phyloP scores from a whole-genome alignment of 2,113 vertebrate species.

The Plecturocebus donacophilus region DNA sequence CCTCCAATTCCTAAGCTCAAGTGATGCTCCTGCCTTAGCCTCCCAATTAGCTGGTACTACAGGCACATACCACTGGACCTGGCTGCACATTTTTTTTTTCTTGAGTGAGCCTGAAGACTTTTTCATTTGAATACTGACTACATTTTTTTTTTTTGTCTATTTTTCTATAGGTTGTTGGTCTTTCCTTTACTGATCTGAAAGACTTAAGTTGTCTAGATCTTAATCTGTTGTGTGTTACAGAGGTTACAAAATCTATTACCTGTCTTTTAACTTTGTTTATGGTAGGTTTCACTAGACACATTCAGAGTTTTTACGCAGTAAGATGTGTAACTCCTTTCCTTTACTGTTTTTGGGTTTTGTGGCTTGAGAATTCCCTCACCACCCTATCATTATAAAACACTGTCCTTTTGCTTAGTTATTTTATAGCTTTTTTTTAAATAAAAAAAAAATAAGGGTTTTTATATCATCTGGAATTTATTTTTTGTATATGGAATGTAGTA shows the following conservation, averaged over 20 bases:
- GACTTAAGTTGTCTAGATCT: not conserved
- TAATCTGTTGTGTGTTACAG: not conserved
- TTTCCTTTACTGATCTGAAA: not conserved
- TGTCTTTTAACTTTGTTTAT: constrained; percentile 8
- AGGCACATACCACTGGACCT: not conserved
- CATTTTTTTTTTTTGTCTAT: not conserved
- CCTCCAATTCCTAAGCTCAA: not conserved
- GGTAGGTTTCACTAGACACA: not conserved
- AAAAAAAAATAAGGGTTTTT: constrained; percentile 14
- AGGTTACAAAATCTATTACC: not conserved
- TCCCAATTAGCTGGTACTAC: not conserved
- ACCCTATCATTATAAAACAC: not conserved
- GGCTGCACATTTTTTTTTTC: not conserved
- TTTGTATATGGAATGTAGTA: not conserved
- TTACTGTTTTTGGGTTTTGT: not conserved
- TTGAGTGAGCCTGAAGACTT: not conserved
- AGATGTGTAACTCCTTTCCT: not conserved
- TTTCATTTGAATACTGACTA: not conserved
- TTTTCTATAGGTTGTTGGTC: not conserved
- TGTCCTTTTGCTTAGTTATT: constrained; percentile 4
- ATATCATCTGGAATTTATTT: constrained; percentile 50
- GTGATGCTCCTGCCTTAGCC: not conserved
- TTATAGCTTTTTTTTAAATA: not conserved
- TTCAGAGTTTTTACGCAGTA: not conserved
- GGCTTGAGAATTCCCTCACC: constrained; percentile 32